A percentile compares a stretch with the other conserved stretches of the same genome.
Evolutionary conservation across 1,140 invertebrate genomes (phyloP).

Genomic region (Agrilus planipennis): DNA sequence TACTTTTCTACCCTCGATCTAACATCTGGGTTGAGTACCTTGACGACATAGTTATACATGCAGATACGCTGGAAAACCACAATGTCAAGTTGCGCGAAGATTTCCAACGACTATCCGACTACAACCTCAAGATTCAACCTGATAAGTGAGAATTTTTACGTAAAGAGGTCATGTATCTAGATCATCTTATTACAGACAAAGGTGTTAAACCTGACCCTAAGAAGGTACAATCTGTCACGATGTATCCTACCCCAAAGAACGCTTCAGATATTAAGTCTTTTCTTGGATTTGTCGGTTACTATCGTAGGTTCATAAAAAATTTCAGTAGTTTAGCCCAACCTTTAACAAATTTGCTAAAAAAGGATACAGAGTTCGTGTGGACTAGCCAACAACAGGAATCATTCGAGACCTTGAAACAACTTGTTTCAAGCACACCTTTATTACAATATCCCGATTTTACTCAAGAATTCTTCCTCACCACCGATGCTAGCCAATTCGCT

Average conservation of each 20-base stretch:
- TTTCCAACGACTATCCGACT: constrained; percentile 5
- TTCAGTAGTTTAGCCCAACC: constrained; percentile 28
- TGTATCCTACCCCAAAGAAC: constrained; percentile 24
- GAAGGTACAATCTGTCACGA: constrained; percentile 29
- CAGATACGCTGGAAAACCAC: no score
- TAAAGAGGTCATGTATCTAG: constrained; percentile 1
- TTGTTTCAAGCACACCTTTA: constrained; percentile 16
- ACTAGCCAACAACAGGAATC: constrained; percentile 1
- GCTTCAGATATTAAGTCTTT: constrained; percentile 14
- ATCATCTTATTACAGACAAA: constrained; percentile 3
- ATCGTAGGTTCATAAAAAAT: constrained; percentile 14
- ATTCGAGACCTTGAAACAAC: constrained; percentile 18
- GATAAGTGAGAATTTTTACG: constrained; percentile 13
- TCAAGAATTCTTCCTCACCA: constrained; percentile 8
- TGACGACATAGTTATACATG: no score
- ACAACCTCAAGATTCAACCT: constrained; percentile 28
- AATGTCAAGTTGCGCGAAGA: no score
- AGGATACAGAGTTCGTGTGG: constrained; percentile 11
- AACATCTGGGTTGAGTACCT: no score
- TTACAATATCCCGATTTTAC: constrained; percentile 13
- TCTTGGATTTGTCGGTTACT: constrained; percentile 20
- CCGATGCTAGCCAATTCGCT: constrained; percentile 10
- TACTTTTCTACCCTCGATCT: no score
- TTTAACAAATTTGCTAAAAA: constrained; percentile 22
- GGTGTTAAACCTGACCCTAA: background rate